phyloP scores from a whole-genome alignment of 2,113 vertebrate species.

The Urocynchramus pylzowi region DNA sequence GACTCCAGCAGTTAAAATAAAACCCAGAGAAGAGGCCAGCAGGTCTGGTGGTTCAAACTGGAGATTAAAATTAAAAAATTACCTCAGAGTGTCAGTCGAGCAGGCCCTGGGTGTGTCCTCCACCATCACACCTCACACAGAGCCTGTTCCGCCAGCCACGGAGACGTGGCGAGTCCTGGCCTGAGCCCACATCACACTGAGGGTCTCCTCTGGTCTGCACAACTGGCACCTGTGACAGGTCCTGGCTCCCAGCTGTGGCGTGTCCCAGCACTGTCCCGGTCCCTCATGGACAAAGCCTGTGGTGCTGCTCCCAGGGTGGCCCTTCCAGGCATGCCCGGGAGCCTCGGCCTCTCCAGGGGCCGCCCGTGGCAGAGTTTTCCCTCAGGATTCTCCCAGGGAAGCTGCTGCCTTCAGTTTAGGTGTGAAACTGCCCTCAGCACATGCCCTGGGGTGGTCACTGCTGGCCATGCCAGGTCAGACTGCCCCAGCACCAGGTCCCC shows the following conservation, averaged over 20 bases:
- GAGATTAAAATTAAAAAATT: neutral
- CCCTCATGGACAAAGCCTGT: fast-evolving
- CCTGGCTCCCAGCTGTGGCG: fast-evolving
- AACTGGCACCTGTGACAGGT: fast-evolving
- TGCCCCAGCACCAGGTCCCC: fast-evolving
- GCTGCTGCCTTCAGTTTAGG: fast-evolving
- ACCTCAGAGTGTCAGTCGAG: fast-evolving
- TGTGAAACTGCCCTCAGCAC: fast-evolving
- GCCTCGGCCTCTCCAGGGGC: fast-evolving
- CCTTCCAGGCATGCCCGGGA: fast-evolving
- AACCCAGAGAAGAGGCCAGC: neutral
- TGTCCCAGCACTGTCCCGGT: neutral
- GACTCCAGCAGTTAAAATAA: neutral
- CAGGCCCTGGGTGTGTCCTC: fast-evolving
- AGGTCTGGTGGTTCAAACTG: neutral
- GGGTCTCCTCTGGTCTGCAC: neutral
- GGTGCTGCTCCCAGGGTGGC: neutral
- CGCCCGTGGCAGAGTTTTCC: fast-evolving
- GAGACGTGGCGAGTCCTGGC: fast-evolving
- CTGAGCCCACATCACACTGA: fast-evolving
- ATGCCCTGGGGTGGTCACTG: fast-evolving
- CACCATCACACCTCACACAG: fast-evolving
- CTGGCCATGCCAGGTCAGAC: neutral
- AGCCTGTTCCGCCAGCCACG: fast-evolving
- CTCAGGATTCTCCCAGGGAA: neutral